phyloP scores from a whole-genome alignment of 2,797 vertebrate species.

The Lophotriccus pileatus region DNA sequence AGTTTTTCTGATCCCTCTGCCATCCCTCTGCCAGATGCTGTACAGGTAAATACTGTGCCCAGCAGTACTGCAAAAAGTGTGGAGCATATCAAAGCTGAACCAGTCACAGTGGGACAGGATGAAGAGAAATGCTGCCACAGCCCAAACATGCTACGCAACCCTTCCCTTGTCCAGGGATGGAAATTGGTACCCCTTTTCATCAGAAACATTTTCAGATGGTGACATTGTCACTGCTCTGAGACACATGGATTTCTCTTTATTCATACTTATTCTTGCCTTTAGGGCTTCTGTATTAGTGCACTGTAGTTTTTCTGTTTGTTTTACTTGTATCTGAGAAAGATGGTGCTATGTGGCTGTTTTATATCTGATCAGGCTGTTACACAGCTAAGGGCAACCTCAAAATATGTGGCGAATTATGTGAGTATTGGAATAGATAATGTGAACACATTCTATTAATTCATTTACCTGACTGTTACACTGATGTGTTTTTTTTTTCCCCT shows the following conservation, averaged over 20 bases:
- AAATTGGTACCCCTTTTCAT: neutral
- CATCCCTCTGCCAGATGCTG: neutral
- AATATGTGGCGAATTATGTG: neutral
- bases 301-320: neutral
- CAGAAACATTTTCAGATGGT: neutral
- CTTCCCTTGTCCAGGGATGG: neutral
- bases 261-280: neutral
- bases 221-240: neutral
- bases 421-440: neutral
- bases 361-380: neutral
- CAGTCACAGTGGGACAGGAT: neutral
- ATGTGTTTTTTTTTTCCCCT: accelerated
- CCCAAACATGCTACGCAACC: neutral
- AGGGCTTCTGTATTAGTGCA: neutral
- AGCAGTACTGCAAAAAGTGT: neutral
- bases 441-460: neutral
- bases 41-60: neutral
- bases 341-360: neutral
- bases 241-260: neutral
- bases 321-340: neutral
- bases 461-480: neutral
- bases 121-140: neutral
- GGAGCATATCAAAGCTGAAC: accelerated
- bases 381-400: neutral
- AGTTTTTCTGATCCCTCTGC: neutral